Base-by-base conservation (phyloP, 2,888 invertebrate genomes). In the Lasioglossum zephyrum region DNA sequence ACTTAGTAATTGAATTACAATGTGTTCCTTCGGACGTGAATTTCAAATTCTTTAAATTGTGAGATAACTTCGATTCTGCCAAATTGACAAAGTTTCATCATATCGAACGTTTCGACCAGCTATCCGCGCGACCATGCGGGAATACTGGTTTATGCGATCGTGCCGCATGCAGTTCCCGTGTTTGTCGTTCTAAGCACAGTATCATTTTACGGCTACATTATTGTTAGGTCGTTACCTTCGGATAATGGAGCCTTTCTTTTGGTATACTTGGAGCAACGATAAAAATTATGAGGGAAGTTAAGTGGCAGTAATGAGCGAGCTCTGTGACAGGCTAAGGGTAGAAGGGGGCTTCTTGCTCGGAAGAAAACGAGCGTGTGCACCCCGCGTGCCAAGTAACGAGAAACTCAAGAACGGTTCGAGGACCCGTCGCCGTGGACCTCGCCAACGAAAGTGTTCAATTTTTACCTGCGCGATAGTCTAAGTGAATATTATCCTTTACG, bases 261-360 rank as follows among this genome's bases (percentile, higher is more conserved):
- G 69, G 47, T 63, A 26, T 53, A 74, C 47, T 88, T 78, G 36
- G 44, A 49, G 44, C 60, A 31, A 39, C 57, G 73, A 85, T 73
- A 77, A 85, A 85, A 88, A 85, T 88, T 81, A 77, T 49, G 77
- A 73, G 80, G 63, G 70, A 88, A 88, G 74, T 85, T 83, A 83
- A 83, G 41, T 77, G 79, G 36, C 36, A 69, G n/a, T 79, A 83
- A 88, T 77, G 73, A 83, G 63, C 60, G 73, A 44, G 44, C 39
- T 47, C 66, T 73, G 60, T 41, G 78, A 31, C 39, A 60, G 63
- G 74, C 1, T n/a, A 57, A 57, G n/a, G 57, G n/a, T n/a, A n/a
- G 57, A n/a, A 11, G 57, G 57, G 57, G 9, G 3, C n/a, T 57
- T 4, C n/a, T 57, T 1, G 57, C 57, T 4, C 1, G n/a, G 57